phyloP scores from a whole-genome alignment of 1,140 invertebrate species.

The Drosophila kohkoa region DNA sequence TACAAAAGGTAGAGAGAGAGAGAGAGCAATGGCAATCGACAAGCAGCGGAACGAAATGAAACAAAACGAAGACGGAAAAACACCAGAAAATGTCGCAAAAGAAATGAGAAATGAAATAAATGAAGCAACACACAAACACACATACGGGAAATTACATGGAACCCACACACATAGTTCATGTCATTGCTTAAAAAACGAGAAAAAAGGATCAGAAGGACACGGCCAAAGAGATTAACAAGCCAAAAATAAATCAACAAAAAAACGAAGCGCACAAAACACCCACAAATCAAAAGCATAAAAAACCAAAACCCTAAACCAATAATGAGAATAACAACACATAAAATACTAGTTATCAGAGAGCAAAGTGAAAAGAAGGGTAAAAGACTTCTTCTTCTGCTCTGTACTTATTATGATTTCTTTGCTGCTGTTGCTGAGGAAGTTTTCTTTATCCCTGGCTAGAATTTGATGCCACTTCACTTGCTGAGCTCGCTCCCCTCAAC shows the following conservation, averaged over 20 bases:
- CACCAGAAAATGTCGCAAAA: slow-evolving; percentile 41
- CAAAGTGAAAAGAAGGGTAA: neutral
- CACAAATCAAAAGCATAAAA: slow-evolving; percentile 25
- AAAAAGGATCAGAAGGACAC: slow-evolving; percentile 33
- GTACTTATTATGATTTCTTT: neutral
- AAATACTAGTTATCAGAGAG: neutral
- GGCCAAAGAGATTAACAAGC: slow-evolving; percentile 46
- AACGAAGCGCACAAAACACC: slow-evolving; percentile 23
- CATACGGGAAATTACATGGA: slow-evolving; percentile 51
- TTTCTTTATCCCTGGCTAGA: slow-evolving; percentile 8
- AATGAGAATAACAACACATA: slow-evolving; percentile 1
- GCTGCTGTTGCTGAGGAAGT: neutral
- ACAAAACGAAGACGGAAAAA: slow-evolving; percentile 23
- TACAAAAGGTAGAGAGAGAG: slow-evolving; percentile 25
- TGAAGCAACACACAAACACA: slow-evolving; percentile 44
- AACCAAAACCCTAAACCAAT: slow-evolving; percentile 1
- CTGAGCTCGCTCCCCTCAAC: neutral
- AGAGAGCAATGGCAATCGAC: slow-evolving; percentile 15
- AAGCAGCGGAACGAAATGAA: slow-evolving; percentile 26
- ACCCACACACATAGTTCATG: slow-evolving; percentile 16
- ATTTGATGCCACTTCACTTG: slow-evolving; percentile 55
- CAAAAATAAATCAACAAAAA: slow-evolving; percentile 50
- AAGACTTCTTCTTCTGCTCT: no score
- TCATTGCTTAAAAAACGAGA: slow-evolving; percentile 18
- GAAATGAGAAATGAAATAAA: slow-evolving; percentile 58